Percentiles rank a stretch among this genome's conserved stretches.
These are phyloP conservation scores for Nomada ferruginata DNA, from an alignment of 2,888 invertebrate species.

Conservation along the genomic window DNA sequence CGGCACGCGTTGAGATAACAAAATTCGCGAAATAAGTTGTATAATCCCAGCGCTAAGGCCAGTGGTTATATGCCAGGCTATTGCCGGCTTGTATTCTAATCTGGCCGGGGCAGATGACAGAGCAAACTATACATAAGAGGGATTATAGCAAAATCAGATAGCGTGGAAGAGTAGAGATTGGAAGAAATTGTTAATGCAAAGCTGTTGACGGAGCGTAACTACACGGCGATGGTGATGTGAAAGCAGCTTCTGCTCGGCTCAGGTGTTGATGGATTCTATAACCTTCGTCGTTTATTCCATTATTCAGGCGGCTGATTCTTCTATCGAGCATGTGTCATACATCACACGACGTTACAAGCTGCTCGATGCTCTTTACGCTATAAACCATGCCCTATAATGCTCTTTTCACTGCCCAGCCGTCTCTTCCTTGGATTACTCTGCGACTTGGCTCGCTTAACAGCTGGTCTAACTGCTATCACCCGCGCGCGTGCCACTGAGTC, in stretches of 20 bases:
- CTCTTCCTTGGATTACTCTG: slow-evolving; percentile 41
- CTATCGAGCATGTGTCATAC: slow-evolving; percentile 68
- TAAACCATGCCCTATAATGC: slow-evolving; percentile 73
- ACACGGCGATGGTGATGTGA: slow-evolving; percentile 19
- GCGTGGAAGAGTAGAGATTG: slow-evolving; percentile 2
- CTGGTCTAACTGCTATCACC: slow-evolving; percentile 19
- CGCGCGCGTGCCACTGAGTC: slow-evolving; percentile 58
- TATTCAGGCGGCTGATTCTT: slow-evolving; percentile 47
- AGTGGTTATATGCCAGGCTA: slow-evolving; percentile 4
- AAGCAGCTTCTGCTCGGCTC: slow-evolving; percentile 16
- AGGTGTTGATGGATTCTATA: slow-evolving; percentile 67
- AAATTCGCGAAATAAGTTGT: slow-evolving; percentile 12
- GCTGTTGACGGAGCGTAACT: slow-evolving; percentile 24
- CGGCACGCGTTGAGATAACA: background rate
- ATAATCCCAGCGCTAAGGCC: background rate
- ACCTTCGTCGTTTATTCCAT: slow-evolving; percentile 45
- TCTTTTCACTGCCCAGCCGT: slow-evolving; percentile 35
- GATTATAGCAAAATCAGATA: slow-evolving; percentile 31
- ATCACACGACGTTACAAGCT: slow-evolving; percentile 57
- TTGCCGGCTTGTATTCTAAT: background rate
- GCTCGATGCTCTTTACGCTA: slow-evolving; percentile 69
- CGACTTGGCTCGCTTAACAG: background rate
- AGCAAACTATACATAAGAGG: slow-evolving; percentile 15
- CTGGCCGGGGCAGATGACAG: background rate
- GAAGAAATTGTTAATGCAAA: slow-evolving; percentile 24